These are phyloP conservation scores for Chironomus riparius DNA, from an alignment of 2,888 invertebrate species.

Conservation along the genomic window DNA sequence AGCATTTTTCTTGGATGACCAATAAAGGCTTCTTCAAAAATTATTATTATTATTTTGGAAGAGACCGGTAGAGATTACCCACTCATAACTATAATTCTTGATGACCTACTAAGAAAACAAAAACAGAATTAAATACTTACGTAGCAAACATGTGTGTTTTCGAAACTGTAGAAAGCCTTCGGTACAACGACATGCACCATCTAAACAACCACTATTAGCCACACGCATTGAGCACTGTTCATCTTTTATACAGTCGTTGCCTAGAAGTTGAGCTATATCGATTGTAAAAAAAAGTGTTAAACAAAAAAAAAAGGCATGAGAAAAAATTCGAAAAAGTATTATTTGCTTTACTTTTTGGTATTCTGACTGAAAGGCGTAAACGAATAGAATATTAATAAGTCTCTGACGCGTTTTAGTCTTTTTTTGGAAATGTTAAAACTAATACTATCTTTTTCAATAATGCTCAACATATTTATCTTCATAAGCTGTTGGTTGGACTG, in stretches of 20 bases:
- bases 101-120: neutral
- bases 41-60: no score
- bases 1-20: no score
- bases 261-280: slow-evolving; percentile 64
- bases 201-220: slow-evolving; percentile 75
- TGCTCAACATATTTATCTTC: neutral
- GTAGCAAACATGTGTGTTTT: slow-evolving; percentile 80
- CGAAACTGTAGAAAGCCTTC: slow-evolving; percentile 79
- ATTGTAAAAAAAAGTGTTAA: slow-evolving; percentile 35
- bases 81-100: neutral
- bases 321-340: neutral
- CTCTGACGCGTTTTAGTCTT: no score
- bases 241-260: slow-evolving; percentile 70
- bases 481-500: no score
- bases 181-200: slow-evolving; percentile 74
- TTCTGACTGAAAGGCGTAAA: no score
- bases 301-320: slow-evolving; percentile 21
- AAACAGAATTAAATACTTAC: slow-evolving; percentile 52
- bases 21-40: no score
- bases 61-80: neutral
- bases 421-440: neutral
- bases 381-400: no score
- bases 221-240: slow-evolving; percentile 84
- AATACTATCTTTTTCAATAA: neutral
- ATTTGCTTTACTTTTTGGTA: neutral